Base-by-base conservation (phyloP, 2,888 invertebrate species). In the Ormyrus pomaceus region DNA sequence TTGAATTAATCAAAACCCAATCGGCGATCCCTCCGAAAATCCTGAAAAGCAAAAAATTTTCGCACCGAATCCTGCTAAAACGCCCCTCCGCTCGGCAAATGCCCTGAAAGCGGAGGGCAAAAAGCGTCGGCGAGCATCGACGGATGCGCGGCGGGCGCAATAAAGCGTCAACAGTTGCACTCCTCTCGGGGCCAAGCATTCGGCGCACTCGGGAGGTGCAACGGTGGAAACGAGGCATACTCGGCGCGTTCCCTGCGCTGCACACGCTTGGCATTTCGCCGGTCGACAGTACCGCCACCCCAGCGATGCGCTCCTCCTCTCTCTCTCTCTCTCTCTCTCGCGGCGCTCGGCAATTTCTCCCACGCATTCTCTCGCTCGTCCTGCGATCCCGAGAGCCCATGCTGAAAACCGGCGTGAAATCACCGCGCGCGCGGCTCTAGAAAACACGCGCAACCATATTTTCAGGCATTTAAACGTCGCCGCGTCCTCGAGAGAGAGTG, bases 201-300 rank as follows among this genome's bases (percentile, higher is more conserved):
- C 34, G 34, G 34, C 13, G 34, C 10, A 9, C 46, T 34, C 34
- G 10, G 11, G 5, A 10, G 34, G 11, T n/a, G 6, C 3, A 58
- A 48, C 8, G 58, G 69, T 69, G 19, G 69, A 69, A 58, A 48
- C 11, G 56, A 56, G 48, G 6, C 19, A 58, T 58, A 58, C 50
- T 70, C 70, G 9, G 19, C 11, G 19, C 58, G 13, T 56, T 45
- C 4, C 50, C n/a, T 51, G 50, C n/a, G 34, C 58, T 58, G 13
- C 45, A 13, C 66, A 59, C 66, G 58, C 45, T 51, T 13, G 58
- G 66, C 66, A 68, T 68, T 77, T 77, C 50, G 69, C 69, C 76
- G 69, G 69, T 72, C 53, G 71, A 72, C 72, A 59, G 68, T 76
- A 64, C 70, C 68, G 72, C 77, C 61, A 62, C 65, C 70, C 53